Evolutionary conservation across 92 coral and sea anemone species (phyloP).

Genomic region (Meandrina meandrites): DNA sequence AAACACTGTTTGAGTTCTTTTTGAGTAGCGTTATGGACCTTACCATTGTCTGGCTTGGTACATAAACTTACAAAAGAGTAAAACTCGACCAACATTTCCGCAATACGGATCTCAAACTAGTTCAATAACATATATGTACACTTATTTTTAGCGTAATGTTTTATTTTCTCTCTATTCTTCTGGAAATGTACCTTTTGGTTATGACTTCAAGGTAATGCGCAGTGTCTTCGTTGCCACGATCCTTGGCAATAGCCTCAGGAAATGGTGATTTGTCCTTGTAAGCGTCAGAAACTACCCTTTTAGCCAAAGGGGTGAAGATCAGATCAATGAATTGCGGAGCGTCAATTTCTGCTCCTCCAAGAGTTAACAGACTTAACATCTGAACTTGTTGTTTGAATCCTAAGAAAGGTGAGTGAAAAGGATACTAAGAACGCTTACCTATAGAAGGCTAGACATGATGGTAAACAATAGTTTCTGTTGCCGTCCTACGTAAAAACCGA

Average conservation of each 20-base stretch:
- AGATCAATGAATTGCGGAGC: neutral
- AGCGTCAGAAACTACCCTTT: constrained; percentile 4
- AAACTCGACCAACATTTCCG: too few species aligned
- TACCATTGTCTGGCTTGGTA: too few species aligned
- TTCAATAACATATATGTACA: neutral
- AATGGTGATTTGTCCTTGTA: neutral
- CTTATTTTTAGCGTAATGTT: neutral
- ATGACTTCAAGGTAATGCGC: constrained; percentile 15
- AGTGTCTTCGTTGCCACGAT: constrained; percentile 3
- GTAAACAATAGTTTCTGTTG: too few species aligned
- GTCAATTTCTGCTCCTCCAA: constrained; percentile 6
- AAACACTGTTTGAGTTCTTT: too few species aligned
- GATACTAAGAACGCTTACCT: too few species aligned
- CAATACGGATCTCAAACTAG: too few species aligned
- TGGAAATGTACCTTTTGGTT: constrained; percentile 5
- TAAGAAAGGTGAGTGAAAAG: neutral
- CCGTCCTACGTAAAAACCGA: too few species aligned
- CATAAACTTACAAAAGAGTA: too few species aligned
- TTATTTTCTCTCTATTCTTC: neutral
- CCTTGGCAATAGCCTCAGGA: constrained; percentile 21
- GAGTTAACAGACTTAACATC: neutral
- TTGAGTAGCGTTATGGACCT: too few species aligned
- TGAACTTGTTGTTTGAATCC: neutral
- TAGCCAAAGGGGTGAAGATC: constrained; percentile 13
- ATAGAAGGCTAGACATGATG: too few species aligned